Evolutionary conservation across 2,888 invertebrate species (phyloP).

Genomic region (Plagodis dolabraria): DNA sequence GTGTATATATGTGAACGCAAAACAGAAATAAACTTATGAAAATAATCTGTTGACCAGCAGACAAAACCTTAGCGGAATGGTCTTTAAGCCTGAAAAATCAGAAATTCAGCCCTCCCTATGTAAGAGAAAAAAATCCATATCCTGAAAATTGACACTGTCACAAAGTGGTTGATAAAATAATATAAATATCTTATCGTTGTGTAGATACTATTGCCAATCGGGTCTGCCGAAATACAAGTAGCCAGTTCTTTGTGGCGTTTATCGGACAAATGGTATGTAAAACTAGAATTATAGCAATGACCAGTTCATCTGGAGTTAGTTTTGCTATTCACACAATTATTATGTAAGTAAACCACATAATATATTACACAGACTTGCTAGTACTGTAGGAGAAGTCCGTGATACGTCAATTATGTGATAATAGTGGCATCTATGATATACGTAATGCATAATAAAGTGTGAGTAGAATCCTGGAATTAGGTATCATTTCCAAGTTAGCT

Average conservation of each 20-base stretch:
- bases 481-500: slow-evolving; percentile 37
- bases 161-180: slow-evolving; percentile 42
- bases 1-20: too few relatives aligned
- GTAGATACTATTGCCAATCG: slow-evolving; percentile 56
- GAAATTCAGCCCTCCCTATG: slow-evolving; percentile 2
- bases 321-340: slow-evolving; percentile 74
- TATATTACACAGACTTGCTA: slow-evolving; percentile 64
- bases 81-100: slow-evolving; percentile 30
- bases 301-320: slow-evolving; percentile 84
- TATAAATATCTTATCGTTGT: slow-evolving; percentile 4
- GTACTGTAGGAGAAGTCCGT: slow-evolving; percentile 66
- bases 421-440: slow-evolving; percentile 47
- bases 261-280: slow-evolving; percentile 80
- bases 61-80: neutral
- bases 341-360: slow-evolving; percentile 53
- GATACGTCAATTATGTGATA: slow-evolving; percentile 59
- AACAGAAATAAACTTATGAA: too few relatives aligned
- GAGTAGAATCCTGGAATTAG: slow-evolving; percentile 32
- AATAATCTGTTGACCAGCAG: too few relatives aligned
- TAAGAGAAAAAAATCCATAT: slow-evolving; percentile 20
- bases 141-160: slow-evolving; percentile 41
- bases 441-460: slow-evolving; percentile 40
- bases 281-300: slow-evolving; percentile 74
- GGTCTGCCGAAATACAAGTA: slow-evolving; percentile 77
- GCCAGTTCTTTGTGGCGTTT: slow-evolving; percentile 84